Conservation (phyloP, 2,797 vertebrate species). For the Micromesistius poutassou region DNA sequence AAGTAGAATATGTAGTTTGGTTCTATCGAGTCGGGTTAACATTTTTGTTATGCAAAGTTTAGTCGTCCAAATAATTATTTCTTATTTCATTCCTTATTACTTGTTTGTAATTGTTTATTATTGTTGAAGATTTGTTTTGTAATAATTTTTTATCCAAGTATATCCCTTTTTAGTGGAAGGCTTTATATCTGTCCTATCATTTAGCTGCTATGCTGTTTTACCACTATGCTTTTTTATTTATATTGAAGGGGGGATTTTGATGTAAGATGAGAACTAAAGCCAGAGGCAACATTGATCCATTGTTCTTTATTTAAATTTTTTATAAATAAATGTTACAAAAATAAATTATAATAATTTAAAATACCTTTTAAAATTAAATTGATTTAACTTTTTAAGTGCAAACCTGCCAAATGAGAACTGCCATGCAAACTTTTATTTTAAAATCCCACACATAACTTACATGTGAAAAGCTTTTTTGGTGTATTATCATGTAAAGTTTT, state of each 20-base stretch:
- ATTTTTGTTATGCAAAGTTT: background rate
- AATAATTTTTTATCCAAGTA: background rate
- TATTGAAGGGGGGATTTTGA: background rate
- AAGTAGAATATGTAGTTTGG: background rate
- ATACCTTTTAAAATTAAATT: background rate
- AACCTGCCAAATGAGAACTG: background rate
- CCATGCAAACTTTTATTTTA: background rate
- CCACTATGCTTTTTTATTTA: background rate
- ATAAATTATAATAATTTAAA: too few species aligned
- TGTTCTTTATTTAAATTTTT: background rate
- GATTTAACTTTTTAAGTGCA: background rate
- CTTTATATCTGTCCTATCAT: background rate
- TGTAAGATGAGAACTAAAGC: constrained; percentile 2
- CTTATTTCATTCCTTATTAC: background rate
- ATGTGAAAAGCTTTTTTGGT: background rate
- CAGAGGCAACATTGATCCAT: constrained; percentile 9
- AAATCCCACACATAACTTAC: too few species aligned
- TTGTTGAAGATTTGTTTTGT: background rate
- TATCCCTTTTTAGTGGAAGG: constrained; percentile 1
- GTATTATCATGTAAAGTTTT: background rate
- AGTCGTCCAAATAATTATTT: background rate
- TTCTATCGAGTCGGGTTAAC: background rate
- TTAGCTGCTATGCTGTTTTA: background rate
- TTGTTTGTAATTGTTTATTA: background rate
- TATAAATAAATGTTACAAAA: too few species aligned